phyloP scores from a whole-genome alignment of 2,888 invertebrate genomes.

The Anaspis maculata region DNA sequence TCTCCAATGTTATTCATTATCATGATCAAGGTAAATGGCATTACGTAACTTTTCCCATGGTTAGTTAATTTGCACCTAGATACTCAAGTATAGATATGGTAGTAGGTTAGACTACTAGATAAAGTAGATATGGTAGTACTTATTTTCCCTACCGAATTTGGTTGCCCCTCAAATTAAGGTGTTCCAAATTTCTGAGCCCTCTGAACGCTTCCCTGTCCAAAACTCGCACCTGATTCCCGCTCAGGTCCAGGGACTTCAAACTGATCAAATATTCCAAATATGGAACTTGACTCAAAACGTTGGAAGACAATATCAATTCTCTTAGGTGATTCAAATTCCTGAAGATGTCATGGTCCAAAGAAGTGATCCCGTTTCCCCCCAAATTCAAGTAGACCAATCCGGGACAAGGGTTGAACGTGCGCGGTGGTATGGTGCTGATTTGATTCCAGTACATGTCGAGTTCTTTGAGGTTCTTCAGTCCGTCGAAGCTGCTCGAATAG shows the following conservation, averaged over 20 bases:
- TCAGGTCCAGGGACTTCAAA: constrained; percentile 3
- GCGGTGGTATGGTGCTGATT: constrained; percentile 6
- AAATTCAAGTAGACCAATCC: constrained; percentile 10
- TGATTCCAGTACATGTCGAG: constrained; percentile 10
- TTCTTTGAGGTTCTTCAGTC: constrained; percentile 5
- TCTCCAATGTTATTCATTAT: no score
- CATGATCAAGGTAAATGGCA: no score
- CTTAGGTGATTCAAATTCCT: background rate
- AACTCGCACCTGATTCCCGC: constrained; percentile 3
- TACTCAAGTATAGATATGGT: no score
- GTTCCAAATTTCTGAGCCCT: background rate
- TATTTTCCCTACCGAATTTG: no score
- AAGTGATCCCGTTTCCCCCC: constrained; percentile 5
- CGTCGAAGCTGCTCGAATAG: constrained; percentile 4
- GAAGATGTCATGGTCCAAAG: constrained; percentile 1
- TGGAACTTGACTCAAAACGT: constrained; percentile 1
- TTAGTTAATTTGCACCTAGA: no score
- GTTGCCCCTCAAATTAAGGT: constrained; percentile 5
- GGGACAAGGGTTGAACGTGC: constrained; percentile 7
- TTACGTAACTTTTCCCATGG: no score
- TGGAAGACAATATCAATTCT: constrained; percentile 1
- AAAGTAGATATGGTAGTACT: no score
- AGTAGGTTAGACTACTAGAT: no score
- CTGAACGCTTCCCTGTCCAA: constrained; percentile 1
- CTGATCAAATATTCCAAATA: background rate